These are phyloP conservation scores for Eurytemora carolleeae DNA, from an alignment of 1,140 invertebrate species.

Conservation along the genomic window DNA sequence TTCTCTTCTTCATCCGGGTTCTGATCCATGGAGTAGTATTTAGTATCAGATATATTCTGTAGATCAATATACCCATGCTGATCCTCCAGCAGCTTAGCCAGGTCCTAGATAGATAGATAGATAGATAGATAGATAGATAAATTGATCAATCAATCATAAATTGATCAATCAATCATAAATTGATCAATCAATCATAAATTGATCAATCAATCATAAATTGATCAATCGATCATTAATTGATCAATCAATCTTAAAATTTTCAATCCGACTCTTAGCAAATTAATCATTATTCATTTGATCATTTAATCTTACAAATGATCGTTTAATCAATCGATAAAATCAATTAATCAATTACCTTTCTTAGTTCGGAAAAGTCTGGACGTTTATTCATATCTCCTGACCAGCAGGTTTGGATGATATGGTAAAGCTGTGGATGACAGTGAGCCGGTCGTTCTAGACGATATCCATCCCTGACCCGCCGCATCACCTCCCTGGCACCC, in stretches of 20 bases:
- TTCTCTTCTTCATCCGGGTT: slow-evolving; percentile 21
- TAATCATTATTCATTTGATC: too few species aligned
- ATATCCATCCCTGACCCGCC: slow-evolving; percentile 48
- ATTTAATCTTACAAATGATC: too few species aligned
- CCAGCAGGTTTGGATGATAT: slow-evolving; percentile 52
- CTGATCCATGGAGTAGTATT: slow-evolving; percentile 21
- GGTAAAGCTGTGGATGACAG: slow-evolving; percentile 49
- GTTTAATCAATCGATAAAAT: not conserved
- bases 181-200: too few species aligned
- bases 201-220: too few species aligned
- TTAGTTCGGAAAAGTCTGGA: slow-evolving; percentile 45
- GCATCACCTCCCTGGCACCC: slow-evolving; percentile 52
- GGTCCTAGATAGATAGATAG: slow-evolving; percentile 29
- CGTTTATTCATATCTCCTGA: slow-evolving; percentile 46
- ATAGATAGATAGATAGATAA: too few species aligned
- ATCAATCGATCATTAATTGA: too few species aligned
- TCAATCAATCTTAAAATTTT: too few species aligned
- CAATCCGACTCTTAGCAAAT: too few species aligned
- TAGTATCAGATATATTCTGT: slow-evolving; percentile 43
- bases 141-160: too few species aligned
- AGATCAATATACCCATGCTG: slow-evolving; percentile 52
- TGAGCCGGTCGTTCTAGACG: slow-evolving; percentile 46
- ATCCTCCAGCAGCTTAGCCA: slow-evolving; percentile 43
- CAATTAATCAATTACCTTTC: slow-evolving; percentile 23
- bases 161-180: too few species aligned